Evolutionary conservation across 2,113 vertebrate genomes (phyloP), one percentile per base, ranked within the genome.

Genomic region (Ammodytes marinus): DNA sequence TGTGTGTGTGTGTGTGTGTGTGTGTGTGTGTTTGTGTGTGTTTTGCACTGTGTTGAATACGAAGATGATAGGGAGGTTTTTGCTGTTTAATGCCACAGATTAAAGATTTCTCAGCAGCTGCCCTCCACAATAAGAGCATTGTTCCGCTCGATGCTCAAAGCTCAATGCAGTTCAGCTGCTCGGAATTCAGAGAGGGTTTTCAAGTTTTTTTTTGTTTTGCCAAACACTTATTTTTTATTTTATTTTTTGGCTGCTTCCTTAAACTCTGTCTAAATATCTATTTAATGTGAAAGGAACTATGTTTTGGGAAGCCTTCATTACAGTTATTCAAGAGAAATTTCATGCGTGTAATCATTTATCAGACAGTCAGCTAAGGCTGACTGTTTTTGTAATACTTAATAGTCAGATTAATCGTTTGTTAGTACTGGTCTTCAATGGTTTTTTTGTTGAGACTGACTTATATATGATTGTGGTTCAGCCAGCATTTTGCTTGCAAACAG

Each of bases 61-160:
- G 35, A 10, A 27, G 17, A 66, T 3, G 2, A 19, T 19, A 35
- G 3, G 45, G 3, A 5, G 45, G 3, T 35, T 47, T 47, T 53
- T 27, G n/a, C 13, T 37, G 13, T 60, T 50, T 61, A 4, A 35
- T 50, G 35, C 2, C 35, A 39, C 54, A 60, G n/a, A 52, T 13
- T 37, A 52, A 27, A 12, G n/a, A n/a, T 40, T 39, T 40, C 2
- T 54, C 10, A 12, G 17, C 4, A 27, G 15, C 19, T n/a, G 8
- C 19, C 11, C 35, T 45, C 15, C 19, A 57, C 40, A 15, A 42
- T 27, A 35, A 17, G 35, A 46, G 50, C 27, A 27, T 27, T 27
- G 27, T 39, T 61, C 50, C 55, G 27, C 8, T 73, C 54, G 49
- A 8, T 65, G 71, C 42, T 79, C 57, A 35, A 49, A 42, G 46